phyloP scores from a whole-genome alignment of 2,113 vertebrate species.

The Chelonoidis abingdonii region DNA sequence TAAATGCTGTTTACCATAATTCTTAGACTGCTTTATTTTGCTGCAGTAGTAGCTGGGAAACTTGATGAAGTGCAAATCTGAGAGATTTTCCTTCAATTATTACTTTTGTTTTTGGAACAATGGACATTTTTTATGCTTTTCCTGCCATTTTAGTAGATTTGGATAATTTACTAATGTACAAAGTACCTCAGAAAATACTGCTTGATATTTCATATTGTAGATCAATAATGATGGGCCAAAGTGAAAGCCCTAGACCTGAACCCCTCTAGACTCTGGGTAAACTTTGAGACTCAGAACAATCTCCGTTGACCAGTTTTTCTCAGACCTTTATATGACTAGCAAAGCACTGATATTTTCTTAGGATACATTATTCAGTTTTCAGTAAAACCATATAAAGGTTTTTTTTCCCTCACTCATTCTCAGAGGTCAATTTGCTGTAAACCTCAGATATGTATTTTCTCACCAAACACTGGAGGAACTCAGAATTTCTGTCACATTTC shows the following conservation, averaged over 20 bases:
- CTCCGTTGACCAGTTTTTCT: neutral
- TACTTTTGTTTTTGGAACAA: neutral
- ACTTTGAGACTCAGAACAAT: accelerated
- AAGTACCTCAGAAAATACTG: neutral
- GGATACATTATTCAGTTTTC: neutral
- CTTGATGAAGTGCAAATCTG: neutral
- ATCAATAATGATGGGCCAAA: neutral
- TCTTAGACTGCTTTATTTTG: neutral
- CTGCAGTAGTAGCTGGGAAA: neutral
- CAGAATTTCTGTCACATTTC: neutral
- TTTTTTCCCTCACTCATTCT: neutral
- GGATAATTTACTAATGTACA: neutral
- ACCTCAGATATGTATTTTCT: neutral
- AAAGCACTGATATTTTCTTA: neutral
- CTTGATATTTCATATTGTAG: neutral
- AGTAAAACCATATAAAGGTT: neutral
- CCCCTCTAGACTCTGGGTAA: neutral
- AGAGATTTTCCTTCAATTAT: neutral
- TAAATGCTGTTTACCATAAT: neutral
- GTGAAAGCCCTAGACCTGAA: neutral
- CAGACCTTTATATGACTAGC: neutral
- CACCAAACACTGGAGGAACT: neutral
- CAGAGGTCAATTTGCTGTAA: neutral
- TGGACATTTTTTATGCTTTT: neutral
- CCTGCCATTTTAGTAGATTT: neutral